Evolutionary conservation across 2,113 vertebrate genomes (phyloP).

Genomic region (Diphyllodes magnificus): DNA sequence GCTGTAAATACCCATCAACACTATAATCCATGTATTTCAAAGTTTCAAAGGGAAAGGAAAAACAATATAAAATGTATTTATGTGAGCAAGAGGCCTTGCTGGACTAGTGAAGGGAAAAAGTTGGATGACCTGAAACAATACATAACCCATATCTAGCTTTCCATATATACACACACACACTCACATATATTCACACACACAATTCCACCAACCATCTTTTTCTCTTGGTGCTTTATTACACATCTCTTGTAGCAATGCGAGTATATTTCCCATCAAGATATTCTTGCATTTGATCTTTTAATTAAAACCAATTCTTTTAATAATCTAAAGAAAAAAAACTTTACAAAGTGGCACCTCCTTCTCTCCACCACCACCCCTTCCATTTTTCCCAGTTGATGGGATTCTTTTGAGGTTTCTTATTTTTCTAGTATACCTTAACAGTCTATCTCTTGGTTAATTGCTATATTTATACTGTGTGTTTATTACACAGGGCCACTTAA

Average conservation of each 20-base stretch:
- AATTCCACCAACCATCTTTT: background rate
- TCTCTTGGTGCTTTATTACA: background rate
- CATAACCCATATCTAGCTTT: background rate
- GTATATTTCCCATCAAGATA: background rate
- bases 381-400: background rate
- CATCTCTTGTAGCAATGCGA: background rate
- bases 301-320: background rate
- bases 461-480: background rate
- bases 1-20: background rate
- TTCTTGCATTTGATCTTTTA: background rate
- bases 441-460: background rate
- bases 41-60: background rate
- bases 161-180: background rate
- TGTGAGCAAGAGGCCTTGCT: background rate
- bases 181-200: background rate
- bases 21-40: background rate
- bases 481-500: background rate
- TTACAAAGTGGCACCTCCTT: background rate
- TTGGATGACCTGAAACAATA: background rate
- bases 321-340: background rate
- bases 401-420: background rate
- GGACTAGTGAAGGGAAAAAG: background rate
- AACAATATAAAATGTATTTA: background rate
- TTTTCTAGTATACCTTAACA: background rate
- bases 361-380: background rate